Conservation (phyloP, 2,797 vertebrate genomes). For the Zenarchopterus dispar region DNA sequence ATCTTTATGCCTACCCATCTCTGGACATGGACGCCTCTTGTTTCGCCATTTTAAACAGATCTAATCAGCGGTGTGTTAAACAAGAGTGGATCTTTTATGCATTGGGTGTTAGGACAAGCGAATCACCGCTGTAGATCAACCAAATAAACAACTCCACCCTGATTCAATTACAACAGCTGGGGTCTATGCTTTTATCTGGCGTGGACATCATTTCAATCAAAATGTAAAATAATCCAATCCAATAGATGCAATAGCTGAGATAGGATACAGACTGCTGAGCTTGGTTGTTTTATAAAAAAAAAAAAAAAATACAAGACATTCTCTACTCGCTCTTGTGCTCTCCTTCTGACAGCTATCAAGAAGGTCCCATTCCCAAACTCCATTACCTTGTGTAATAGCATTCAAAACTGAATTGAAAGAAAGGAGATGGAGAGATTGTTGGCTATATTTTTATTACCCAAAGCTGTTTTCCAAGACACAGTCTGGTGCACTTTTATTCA, state of each 20-base stretch:
- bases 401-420: constrained; percentile 84
- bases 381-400: constrained; percentile 92
- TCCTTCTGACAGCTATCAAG: constrained; percentile 88
- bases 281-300: constrained; percentile 88
- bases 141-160: constrained; percentile 94
- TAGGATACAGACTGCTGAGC: constrained; percentile 96
- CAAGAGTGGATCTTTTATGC: constrained; percentile 96
- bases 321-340: constrained; percentile 56
- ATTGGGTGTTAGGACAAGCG: constrained; percentile 91
- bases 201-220: constrained; percentile 99
- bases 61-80: constrained; percentile 94
- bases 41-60: constrained; percentile 89
- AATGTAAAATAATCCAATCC: constrained; percentile 99
- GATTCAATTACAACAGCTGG: constrained; percentile 96
- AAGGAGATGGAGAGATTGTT: constrained; percentile 85
- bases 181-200: constrained; percentile 92
- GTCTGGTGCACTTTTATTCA: constrained; percentile 83
- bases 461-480: constrained; percentile 82
- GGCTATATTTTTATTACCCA: constrained; percentile 86
- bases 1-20: constrained; percentile 85
- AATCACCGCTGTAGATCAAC: constrained; percentile 91
- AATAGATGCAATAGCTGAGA: constrained; percentile 92
- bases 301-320: constrained; percentile 84
- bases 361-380: constrained; percentile 91
- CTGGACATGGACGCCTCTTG: constrained; percentile 83